Evolutionary conservation across 2,797 vertebrate species (phyloP), one percentile per base, ranked within the genome.

Genomic region (Prionace glauca): DNA sequence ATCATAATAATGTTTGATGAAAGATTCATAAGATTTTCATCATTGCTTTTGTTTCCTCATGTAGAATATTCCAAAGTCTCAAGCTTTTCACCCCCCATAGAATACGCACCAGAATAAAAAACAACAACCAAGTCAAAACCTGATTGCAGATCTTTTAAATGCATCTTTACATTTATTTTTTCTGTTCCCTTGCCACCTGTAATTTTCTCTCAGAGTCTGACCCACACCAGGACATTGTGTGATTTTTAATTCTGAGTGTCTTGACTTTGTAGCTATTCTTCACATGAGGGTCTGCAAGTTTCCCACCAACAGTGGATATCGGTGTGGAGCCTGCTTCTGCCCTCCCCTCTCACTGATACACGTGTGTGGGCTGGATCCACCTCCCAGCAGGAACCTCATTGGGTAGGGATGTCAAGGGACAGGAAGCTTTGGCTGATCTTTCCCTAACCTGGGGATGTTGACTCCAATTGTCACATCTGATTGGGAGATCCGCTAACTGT

Each of bases 11-110:
- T 84, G 36, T 41, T 4, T 45, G 81, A 84, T 84, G 81, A 84
- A 84, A 84, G 36, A 84, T 84, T 84, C 81, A 45, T 84, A 84
- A 45, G 36, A 45, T 84, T 84, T 45, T 84, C 81, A 84, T 84
- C 81, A 45, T 45, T 20, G 22, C 10, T 84, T 41, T 84, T 2
- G 81, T 22, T 22, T 45, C 81, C 36, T 45, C 41, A 24, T 84
- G 81, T 45, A 24, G 20, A 45, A 60, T 90, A 60, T 16, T 56
- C 26, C 56, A 60, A 20, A 32, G 26, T 32, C 87, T 62, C 56
- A 18, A 90, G 29, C 87, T 90, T 90, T 32, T n/a, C 87, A 62
- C 56, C 4, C 86, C 60, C 45, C 50, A 56, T 88, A 60, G 18
- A 56, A 29, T 88, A 50, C 5, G 29, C 20, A 11, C 87, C 32